Evolutionary conservation across 2,888 invertebrate genomes (phyloP), one percentile per base, ranked within the genome.

Genomic region (Dryadula phaetusa): DNA sequence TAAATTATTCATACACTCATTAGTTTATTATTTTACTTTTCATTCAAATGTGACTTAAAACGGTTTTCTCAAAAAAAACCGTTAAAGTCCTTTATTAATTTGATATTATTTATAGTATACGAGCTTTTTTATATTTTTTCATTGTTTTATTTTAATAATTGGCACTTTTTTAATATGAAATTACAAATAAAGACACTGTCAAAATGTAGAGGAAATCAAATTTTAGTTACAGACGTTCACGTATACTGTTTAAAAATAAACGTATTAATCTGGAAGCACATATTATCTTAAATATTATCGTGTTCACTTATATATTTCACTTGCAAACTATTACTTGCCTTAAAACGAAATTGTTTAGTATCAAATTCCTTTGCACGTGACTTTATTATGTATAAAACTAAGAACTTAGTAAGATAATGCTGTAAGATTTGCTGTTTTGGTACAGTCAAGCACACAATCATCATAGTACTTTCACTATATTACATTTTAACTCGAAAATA

Each of bases 81-180:
- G 70, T 16, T 42, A 20, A 70, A 71, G 73, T 62, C 67, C 14
- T 60, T 1, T n/a, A 10, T 7, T 16, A 60, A 25, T 4, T 10
- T 8, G 18, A 52, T 32, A n/a, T 28, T n/a, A 2, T 12, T 4
- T 2, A 25, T 0, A 18, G 3, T 6, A 18, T 12, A 32, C 8
- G 8, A 14, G 8, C n/a, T 46, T 44, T 12, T 44, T 46, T 28
- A 20, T 44, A 28, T 46, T n/a, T 8, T 32, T 12, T 10, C 34
- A 42, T 44, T 44, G 4, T 32, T 46, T 28, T 28, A 49, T 52
- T 3, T 70, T 70, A 28, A 78, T 70, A 0, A 80, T 37, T 7
- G 79, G 10, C 22, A 20, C 46, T 1, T 20, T 46, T 22, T 46
- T 46, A 22, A 46, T 22, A 22, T 10, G 22, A 46, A 46, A 22